Evolutionary conservation across 2,113 vertebrate species (phyloP), one percentile per base, ranked within the genome.

Genomic region (Blennius ocellaris): DNA sequence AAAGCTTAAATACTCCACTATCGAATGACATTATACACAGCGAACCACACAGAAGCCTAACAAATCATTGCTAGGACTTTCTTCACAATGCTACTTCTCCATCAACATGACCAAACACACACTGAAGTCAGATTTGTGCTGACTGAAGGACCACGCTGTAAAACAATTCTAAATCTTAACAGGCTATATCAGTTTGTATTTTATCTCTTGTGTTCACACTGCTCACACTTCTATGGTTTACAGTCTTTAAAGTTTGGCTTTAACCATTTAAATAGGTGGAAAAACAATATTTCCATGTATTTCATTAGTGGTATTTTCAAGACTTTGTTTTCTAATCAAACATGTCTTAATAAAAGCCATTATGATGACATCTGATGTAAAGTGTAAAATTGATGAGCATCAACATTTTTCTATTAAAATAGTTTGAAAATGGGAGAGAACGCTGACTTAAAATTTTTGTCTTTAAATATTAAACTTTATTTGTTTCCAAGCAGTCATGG

Each of bases 21-120:
- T 57, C 39, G 6, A 54, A 70, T n/a, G 57, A 2, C 50, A 70
- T 39, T 80, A 85, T 83, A 53, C 85, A 89, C 80, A 90, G 60
- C n/a, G 41, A 82, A 76, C 40, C 44, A 41, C 30, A 54, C 45
- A 54, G 38, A 81, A 41, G 21, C 67, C 75, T 69, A 68, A 82
- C 75, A 73, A 62, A 63, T 7, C 5, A 6, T 15, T 57, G 77
- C 78, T 76, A 81, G 75, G 59, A 77, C 62, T 64, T 83, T 58
- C 55, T 74, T 15, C 53, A 50, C 21, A 47, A 78, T 45, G 69
- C 45, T 68, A 59, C 10, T 43, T 12, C 71, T 30, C n/a, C 54
- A 62, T 43, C 45, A 15, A 49, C 75, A 52, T 47, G 7, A 53
- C 36, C 55, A 69, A 40, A 76, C 36, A 50, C 11, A 17, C 54